A percentile compares a stretch with the other conserved stretches of the same genome.
These are phyloP conservation scores for Sebastes cheni DNA, from an alignment of 2,797 vertebrate genomes.

Conservation along the genomic window DNA sequence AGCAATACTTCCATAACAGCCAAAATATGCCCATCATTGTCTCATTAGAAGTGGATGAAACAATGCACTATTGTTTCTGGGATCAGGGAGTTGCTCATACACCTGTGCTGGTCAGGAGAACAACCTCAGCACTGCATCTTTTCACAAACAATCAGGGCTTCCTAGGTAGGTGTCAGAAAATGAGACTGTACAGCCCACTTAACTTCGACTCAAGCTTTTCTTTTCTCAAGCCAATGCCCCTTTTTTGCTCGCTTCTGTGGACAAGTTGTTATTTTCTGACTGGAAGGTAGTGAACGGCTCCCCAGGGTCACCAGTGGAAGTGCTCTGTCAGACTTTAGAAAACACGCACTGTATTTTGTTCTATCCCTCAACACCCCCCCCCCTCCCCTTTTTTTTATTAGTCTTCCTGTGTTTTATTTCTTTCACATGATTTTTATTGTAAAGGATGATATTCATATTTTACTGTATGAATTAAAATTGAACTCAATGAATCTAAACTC, in stretches of 20 bases:
- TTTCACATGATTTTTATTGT: not conserved
- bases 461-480: constrained; percentile 2
- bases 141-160: constrained; percentile 17
- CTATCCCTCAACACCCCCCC: not conserved
- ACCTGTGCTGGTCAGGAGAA: constrained; percentile 23
- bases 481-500: constrained; percentile 1
- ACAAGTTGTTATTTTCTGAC: constrained; percentile 69
- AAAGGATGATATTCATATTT: not conserved
- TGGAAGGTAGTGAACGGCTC: constrained; percentile 43
- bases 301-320: constrained; percentile 56
- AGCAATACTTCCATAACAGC: not conserved
- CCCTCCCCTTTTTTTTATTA: not conserved
- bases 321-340: constrained; percentile 49
- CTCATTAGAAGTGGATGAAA: not conserved
- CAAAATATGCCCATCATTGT: constrained; percentile 1
- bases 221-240: constrained; percentile 46
- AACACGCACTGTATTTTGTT: constrained; percentile 33
- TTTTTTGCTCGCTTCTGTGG: constrained; percentile 37
- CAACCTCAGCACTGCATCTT: constrained; percentile 19
- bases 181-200: constrained; percentile 44
- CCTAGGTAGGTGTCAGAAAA: constrained; percentile 57
- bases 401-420: not conserved
- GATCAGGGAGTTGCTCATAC: not conserved
- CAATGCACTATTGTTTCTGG: not conserved
- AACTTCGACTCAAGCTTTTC: constrained; percentile 42